Base-by-base conservation (phyloP, 1,140 invertebrate species). In the Berghia stephanieae region DNA sequence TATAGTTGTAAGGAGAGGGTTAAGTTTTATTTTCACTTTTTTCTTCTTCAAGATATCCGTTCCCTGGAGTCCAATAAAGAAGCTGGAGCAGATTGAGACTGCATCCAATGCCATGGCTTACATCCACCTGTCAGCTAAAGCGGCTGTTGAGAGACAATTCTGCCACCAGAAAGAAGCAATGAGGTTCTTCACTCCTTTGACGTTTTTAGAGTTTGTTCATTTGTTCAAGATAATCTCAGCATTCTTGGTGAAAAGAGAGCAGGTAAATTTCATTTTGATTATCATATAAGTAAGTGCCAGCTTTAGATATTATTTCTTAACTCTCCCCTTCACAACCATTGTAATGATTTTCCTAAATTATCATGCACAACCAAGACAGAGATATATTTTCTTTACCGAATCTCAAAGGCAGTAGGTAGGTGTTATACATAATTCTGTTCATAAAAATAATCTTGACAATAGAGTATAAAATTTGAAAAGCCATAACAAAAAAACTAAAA, bases 131-230 rank as follows among this genome's bases (percentile, higher is more conserved):
- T 86, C 87, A 52, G 78, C 86, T 21, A 83, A 83, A 46, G 75
- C 74, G 13, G 84, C 85, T 8, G 72, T 86, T 21, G 84, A 86
- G 72, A 71, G 84, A 46, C 87, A 86, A 66, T 86, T 81, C 66
- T 85, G 82, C 49, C 87, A 89, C 78, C 82, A 87, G 82, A 86
- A 73, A 72, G 82, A 86, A 52, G 83, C 84, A 44, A 83, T 87
- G 0, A 79, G 84, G 43, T 86, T 86, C 74, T 87, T 83, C 76
- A 86, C 86, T 16, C 87, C 87, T 10, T 79, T 85, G 24, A 89
- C 86, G 10, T 89, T 84, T 79, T 81, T 85, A 81, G 88, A 89
- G 80, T 87, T 88, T 83, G 82, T 85, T 5, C 86, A 87, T 55
- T 63, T 88, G 18, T 88, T 88, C 81, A 81, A 83, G 49, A 80